Evolutionary conservation across 2,797 vertebrate species (phyloP), one percentile per base, ranked within the genome.

Genomic region (Pogoniulus pusillus): DNA sequence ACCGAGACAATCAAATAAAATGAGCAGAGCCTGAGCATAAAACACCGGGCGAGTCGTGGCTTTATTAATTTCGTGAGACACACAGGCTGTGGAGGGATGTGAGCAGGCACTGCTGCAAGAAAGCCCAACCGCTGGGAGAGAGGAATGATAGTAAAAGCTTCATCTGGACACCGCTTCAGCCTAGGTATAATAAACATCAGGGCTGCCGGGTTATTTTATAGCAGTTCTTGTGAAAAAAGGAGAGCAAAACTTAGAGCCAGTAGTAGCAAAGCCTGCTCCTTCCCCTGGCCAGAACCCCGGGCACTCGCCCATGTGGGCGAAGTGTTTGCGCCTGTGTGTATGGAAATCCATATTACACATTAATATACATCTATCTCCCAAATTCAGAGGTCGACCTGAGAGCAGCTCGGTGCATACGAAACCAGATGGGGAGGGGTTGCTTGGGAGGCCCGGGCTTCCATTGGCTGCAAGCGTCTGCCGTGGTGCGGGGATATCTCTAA

Each of bases 401-500:
- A 97, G 96, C 97, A 89, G 96, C 97, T 97, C 96, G 82, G 96
- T 85, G 97, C 97, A 97, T 98, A 98, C 97, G 98, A 98, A 97
- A 97, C 96, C 97, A 97, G 97, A 97, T 97, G 97, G 98, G 99
- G 99, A 98, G 99, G 98, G 99, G 99, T 98, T 98, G 98, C 93
- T 89, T 92, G 95, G 91, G 97, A 98, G 96, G 98, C 97, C 97
- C 87, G 97, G 97, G 98, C 98, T 99, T 98, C 98, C 98, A 99
- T 99, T 99, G 99, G 99, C 98, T 99, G 98, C 97, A 97, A 97
- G 97, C 98, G 97, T 96, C 98, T 96, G 97, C 98, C 97, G 98
- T 98, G 98, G 98, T 98, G 98, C 98, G 98, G 98, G 98, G 98
- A 98, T 98, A 99, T 99, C 98, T 98, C 98, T 99, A 99, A 99